Conservation (phyloP, 2,113 vertebrate genomes). For the Cercopithecus mona region DNA sequence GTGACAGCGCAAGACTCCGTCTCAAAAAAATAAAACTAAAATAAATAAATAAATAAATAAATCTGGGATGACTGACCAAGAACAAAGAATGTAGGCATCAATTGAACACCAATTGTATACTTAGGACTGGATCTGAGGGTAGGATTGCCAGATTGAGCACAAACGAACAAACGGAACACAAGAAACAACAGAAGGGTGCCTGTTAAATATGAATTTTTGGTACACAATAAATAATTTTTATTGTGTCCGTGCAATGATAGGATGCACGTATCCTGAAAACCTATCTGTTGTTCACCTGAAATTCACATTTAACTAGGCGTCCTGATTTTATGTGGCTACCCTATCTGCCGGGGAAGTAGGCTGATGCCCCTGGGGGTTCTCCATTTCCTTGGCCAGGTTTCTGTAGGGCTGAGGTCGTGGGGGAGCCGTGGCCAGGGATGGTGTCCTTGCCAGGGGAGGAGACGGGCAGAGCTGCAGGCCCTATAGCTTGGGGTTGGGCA, state of each 20-base stretch:
- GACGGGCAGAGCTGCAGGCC: not conserved
- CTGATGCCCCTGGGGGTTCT: accelerated
- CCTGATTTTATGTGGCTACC: accelerated
- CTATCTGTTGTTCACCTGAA: not conserved
- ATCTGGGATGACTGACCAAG: not conserved
- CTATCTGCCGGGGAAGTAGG: not conserved
- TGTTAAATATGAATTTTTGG: not conserved
- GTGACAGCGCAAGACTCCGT: too few species aligned
- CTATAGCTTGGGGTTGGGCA: not conserved
- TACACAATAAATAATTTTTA: accelerated
- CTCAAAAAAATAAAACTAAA: too few species aligned
- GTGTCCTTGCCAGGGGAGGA: not conserved
- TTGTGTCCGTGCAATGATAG: not conserved
- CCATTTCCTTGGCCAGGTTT: accelerated
- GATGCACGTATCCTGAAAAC: accelerated
- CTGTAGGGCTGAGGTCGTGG: not conserved
- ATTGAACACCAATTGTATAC: not conserved
- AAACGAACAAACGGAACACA: not conserved
- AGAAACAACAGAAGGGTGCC: too few species aligned
- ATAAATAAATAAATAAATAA: too few species aligned
- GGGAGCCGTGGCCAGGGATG: not conserved
- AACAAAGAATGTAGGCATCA: not conserved
- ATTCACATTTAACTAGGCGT: accelerated
- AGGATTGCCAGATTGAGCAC: not conserved
- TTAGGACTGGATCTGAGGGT: not conserved